Percentiles rank a stretch among this genome's conserved stretches.
Conservation (phyloP, 1,140 invertebrate genomes). For the Drosophila pseudoobscura region DNA sequence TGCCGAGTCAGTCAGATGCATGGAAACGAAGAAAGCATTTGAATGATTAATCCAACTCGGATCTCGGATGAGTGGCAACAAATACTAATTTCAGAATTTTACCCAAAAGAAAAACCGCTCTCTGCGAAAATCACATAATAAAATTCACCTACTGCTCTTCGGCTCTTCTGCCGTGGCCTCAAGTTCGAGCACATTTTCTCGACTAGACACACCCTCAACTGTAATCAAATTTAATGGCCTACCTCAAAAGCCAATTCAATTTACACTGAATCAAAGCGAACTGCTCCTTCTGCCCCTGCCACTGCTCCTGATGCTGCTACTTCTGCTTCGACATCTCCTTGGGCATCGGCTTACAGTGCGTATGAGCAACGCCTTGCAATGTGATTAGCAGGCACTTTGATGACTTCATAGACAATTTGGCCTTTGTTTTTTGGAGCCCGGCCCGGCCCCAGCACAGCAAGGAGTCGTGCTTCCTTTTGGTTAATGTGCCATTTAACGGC, state of each 20-base stretch:
- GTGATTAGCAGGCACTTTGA: slow-evolving; percentile 79
- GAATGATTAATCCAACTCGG: slow-evolving; percentile 32
- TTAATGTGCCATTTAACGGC: slow-evolving; percentile 70
- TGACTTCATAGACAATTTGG: slow-evolving; percentile 57
- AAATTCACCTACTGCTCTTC: slow-evolving; percentile 21
- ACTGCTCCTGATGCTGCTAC: not conserved
- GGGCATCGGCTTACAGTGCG: slow-evolving; percentile 34
- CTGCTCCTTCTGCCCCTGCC: not conserved
- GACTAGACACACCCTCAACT: slow-evolving; percentile 27
- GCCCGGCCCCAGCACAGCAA: not conserved
- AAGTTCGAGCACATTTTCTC: slow-evolving; percentile 18
- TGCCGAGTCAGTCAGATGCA: slow-evolving; percentile 64
- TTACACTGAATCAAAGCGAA: slow-evolving; percentile 60
- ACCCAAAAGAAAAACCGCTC: too few species aligned
- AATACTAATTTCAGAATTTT: slow-evolving; percentile 31
- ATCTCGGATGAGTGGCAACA: slow-evolving; percentile 32
- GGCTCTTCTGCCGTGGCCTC: not conserved
- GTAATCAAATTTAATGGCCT: slow-evolving; percentile 57
- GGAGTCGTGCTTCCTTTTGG: slow-evolving; percentile 13
- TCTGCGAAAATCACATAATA: slow-evolving; percentile 32
- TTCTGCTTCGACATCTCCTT: slow-evolving; percentile 7
- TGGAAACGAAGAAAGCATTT: slow-evolving; percentile 48
- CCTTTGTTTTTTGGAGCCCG: slow-evolving; percentile 31
- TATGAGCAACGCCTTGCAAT: slow-evolving; percentile 60
- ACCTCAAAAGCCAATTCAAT: slow-evolving; percentile 64